A percentile compares a stretch with the other conserved stretches of the same genome.
phyloP scores from a whole-genome alignment of 2,113 vertebrate genomes.

The Hystrix cristata region DNA sequence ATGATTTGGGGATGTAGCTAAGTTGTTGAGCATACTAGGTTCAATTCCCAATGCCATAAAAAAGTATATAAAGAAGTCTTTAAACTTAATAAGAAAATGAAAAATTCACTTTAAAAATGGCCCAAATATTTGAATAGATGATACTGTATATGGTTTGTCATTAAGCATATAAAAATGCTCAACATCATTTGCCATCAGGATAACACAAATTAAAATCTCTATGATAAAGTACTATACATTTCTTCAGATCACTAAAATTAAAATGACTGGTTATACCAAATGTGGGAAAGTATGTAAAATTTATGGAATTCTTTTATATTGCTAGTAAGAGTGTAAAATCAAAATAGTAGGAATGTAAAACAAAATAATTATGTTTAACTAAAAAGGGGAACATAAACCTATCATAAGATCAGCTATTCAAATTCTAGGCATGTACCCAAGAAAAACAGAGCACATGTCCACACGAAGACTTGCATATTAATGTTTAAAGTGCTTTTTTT shows the following conservation, averaged over 20 bases:
- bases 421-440: neutral
- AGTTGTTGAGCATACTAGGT: neutral
- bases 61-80: neutral
- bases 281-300: neutral
- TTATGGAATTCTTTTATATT: neutral
- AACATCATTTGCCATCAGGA: neutral
- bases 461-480: neutral
- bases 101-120: neutral
- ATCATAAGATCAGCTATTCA: neutral
- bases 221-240: neutral
- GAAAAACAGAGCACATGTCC: neutral
- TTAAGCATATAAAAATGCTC: neutral
- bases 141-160: neutral
- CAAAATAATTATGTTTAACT: neutral
- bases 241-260: neutral
- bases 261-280: neutral
- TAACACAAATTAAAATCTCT: neutral
- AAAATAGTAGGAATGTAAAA: neutral
- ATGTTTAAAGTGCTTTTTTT: neutral
- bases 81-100: neutral
- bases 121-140: neutral
- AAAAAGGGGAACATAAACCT: neutral
- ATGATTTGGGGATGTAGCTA: neutral
- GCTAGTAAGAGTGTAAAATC: neutral
- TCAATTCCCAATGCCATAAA: neutral